Conservation (phyloP, 2,797 vertebrate species). For the Hapalemur alaotrensis region DNA sequence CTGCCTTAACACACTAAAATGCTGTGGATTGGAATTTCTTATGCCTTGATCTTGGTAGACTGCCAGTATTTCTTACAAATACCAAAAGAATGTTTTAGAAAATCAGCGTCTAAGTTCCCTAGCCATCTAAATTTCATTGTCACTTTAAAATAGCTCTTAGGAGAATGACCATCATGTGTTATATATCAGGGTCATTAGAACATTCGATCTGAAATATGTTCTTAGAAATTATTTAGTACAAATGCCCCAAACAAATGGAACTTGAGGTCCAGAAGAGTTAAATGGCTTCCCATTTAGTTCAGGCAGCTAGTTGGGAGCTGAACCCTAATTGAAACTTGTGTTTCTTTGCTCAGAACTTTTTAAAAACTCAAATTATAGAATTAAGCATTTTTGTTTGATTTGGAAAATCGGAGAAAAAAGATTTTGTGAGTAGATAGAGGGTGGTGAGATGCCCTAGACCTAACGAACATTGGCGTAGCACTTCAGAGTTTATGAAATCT, state of each 20-base stretch:
- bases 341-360: neutral
- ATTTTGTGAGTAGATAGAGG: neutral
- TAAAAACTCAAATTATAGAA: neutral
- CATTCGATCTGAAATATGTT: neutral
- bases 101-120: conserved; percentile 32
- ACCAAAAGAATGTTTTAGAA: conserved; percentile 52
- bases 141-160: conserved; percentile 51
- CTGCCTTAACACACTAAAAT: neutral
- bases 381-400: neutral
- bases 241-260: neutral
- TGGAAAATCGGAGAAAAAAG: neutral
- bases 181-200: neutral
- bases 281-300: neutral
- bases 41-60: neutral
- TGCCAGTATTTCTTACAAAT: conserved; percentile 43
- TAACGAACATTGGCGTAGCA: neutral
- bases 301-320: neutral
- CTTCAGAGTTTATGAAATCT: neutral
- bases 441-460: neutral
- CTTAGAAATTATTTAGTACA: neutral
- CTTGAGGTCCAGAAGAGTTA: neutral
- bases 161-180: neutral
- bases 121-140: conserved; percentile 31
- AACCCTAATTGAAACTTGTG: neutral
- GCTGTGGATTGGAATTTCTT: conserved; percentile 21